Evolutionary conservation across 1,140 invertebrate genomes (phyloP), one percentile per base, ranked within the genome.

Genomic region (Mizuhopecten yessoensis): DNA sequence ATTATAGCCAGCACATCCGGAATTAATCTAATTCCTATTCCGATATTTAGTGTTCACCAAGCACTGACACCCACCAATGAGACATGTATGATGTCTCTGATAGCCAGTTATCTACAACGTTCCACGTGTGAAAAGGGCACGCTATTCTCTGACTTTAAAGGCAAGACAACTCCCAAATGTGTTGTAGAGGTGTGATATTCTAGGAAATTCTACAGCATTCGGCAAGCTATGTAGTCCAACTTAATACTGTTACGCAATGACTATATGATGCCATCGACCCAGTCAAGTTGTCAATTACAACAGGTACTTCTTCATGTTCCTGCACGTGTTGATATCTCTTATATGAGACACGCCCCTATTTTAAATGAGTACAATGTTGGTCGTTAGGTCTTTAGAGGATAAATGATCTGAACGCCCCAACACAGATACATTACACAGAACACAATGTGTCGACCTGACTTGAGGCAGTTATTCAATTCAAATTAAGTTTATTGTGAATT

Each of bases 1-100:
- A 75, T 75, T 75, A 75, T 75, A 75, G 57, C 23, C 57, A 75
- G n/a, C 57, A 75, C 57, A 75, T 75, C 57, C 57, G 57, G 57
- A 75, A 75, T 75, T 75, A 75, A 75, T 75, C 57, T 75, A 75
- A 75, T 75, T 75, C 57, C 17, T 23, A 75, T 29, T 75, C 57
- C n/a, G 57, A 75, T 75, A 75, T 29, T 75, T 75, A 75, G 57
- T 75, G 57, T 75, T 75, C 57, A 29, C 57, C n/a, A 75, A 29
- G 29, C 23, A 75, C 57, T 29, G 57, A n/a, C 57, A 75, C 42
- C 42, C 17, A 45, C 0, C 42, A 45, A 45, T 15, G 42, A 45
- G 42, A 20, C 57, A 75, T 75, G 23, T 29, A 29, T 75, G 57
- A 75, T 75, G 57, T 75, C 57, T 29, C n/a, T 29, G 57, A 75